Base-by-base conservation (phyloP, 2,113 vertebrate species). In the Ageneiosus marmoratus region DNA sequence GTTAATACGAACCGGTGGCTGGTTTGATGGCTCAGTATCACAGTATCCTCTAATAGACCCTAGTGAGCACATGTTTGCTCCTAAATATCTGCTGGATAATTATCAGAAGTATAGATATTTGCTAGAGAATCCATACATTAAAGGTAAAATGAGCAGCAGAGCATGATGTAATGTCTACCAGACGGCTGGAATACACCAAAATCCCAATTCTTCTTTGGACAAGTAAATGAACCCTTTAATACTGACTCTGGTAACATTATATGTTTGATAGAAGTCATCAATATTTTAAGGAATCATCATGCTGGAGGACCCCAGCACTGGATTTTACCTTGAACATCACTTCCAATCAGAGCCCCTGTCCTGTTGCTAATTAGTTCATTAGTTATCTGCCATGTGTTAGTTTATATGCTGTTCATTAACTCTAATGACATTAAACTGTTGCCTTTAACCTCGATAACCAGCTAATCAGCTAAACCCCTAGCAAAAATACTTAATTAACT, bases 41-140 rank as follows among this genome's bases (percentile, higher is more conserved):
- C 91, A 94, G 56, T 96, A 96, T 88, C 96, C 96, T 9, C 92
- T 92, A 0, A 93, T 95, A 0, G 91, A 96, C 88, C 93, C 94
- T 84, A 94, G 93, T 34, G 96, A 97, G 81, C 96, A 95, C 88
- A 96, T 97, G 95, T 97, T 96, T 0, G 96, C 96, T 77, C 96
- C 96, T 0, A 95, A 95, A 88, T 96, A 94, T 88, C 86, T 97
- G 78, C 91, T 97, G 58, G 92, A 93, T 84, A 95, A 96, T 89
- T 94, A 93, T 79, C 29, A 93, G 9, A 89, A 88, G 10, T 97
- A 95, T 89, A 90, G 81, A 46, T 95, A 96, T 87, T 84, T 97
- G 89, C 79, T 97, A 88, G 94, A 96, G 84, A 97, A 97, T 72
- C 95, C 94, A 5, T 97, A 96, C 88, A 91, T 67, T 51, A 72